These are phyloP conservation scores for Bos taurus DNA, from an alignment of 2,113 vertebrate species.

Conservation along the genomic window DNA sequence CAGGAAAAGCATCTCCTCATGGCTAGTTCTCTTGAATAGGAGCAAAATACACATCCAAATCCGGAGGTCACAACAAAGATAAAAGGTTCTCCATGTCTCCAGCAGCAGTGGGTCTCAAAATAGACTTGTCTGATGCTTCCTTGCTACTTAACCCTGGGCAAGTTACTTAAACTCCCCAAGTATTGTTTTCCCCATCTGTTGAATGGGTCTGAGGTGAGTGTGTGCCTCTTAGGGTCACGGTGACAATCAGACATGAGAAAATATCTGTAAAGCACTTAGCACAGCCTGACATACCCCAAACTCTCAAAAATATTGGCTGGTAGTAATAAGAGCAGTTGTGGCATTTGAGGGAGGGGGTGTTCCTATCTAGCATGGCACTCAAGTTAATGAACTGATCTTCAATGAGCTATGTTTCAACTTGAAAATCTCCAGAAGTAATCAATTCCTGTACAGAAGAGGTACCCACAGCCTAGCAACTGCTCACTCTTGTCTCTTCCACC, in stretches of 20 bases:
- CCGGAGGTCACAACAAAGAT: background rate
- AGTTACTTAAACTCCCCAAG: background rate
- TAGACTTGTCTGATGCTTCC: background rate
- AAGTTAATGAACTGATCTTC: background rate
- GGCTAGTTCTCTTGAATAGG: background rate
- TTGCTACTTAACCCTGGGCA: background rate
- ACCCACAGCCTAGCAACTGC: background rate
- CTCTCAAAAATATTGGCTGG: background rate
- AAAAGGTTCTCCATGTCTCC: background rate
- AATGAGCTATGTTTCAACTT: background rate
- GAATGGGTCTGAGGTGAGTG: background rate
- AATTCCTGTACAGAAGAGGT: rapidly evolving
- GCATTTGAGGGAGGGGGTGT: rapidly evolving
- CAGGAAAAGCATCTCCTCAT: background rate
- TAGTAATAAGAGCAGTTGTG: background rate
- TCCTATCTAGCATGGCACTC: background rate
- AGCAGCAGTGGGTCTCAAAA: background rate
- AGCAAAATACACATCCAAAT: background rate
- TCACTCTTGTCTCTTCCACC: background rate
- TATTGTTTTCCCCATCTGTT: background rate
- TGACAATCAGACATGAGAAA: background rate
- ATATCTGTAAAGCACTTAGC: background rate
- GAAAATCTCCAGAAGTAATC: background rate
- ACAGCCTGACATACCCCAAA: rapidly evolving
- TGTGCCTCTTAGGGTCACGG: background rate